phyloP scores from a whole-genome alignment of 2,888 invertebrate genomes.

The Cheilosia vernalis region DNA sequence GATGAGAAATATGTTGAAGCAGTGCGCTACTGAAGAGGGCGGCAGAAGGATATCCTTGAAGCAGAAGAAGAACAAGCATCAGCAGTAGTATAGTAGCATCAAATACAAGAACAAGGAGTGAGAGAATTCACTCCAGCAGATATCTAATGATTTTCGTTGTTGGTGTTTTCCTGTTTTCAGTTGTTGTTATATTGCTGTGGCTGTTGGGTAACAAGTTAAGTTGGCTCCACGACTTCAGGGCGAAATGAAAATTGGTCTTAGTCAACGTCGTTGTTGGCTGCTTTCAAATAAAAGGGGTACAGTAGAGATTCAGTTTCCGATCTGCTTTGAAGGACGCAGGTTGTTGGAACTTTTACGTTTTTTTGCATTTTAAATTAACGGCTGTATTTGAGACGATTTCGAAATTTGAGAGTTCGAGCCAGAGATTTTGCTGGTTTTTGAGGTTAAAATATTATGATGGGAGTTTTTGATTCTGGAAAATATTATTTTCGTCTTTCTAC shows the following conservation, averaged over 20 bases:
- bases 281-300: slow-evolving; percentile 43
- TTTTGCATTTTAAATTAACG: slow-evolving; percentile 16
- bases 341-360: slow-evolving; percentile 24
- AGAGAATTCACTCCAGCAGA: slow-evolving; percentile 56
- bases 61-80: slow-evolving; percentile 63
- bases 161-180: slow-evolving; percentile 49
- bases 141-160: slow-evolving; percentile 70
- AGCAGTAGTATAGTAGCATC: slow-evolving; percentile 46
- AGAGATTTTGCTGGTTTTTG: slow-evolving; percentile 45
- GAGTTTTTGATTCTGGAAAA: neutral
- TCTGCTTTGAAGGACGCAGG: slow-evolving; percentile 52
- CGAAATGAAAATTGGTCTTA: slow-evolving; percentile 50
- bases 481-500: neutral
- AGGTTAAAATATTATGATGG: slow-evolving; percentile 17
- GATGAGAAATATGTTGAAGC: slow-evolving; percentile 63
- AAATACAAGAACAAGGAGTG: slow-evolving; percentile 44
- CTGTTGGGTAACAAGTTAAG: slow-evolving; percentile 44
- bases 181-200: slow-evolving; percentile 37
- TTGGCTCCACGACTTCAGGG: slow-evolving; percentile 40
- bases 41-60: slow-evolving; percentile 70
- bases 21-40: slow-evolving; percentile 57
- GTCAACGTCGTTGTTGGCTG: slow-evolving; percentile 53
- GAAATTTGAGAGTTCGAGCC: slow-evolving; percentile 42
- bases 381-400: slow-evolving; percentile 46
- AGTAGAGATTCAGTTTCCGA: slow-evolving; percentile 46